A percentile compares a stretch with the other conserved stretches of the same genome.
phyloP scores from a whole-genome alignment of 2,888 invertebrate species.

The Baccha elongata region DNA sequence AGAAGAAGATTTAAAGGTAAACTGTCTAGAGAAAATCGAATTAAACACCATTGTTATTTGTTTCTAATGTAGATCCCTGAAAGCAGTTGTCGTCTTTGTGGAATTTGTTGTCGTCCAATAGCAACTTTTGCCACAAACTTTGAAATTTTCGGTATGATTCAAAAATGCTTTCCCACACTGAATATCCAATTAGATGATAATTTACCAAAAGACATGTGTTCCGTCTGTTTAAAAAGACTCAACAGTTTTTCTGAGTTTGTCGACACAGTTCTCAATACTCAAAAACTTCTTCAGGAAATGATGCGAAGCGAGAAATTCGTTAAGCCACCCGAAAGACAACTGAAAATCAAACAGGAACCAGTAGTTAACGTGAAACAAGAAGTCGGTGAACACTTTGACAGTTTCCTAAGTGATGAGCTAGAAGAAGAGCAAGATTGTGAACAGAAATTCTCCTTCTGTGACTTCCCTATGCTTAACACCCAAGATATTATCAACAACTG shows the following conservation, averaged over 20 bases:
- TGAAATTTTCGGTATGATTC: constrained; percentile 81
- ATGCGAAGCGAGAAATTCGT: constrained; percentile 75
- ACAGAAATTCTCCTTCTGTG: constrained; percentile 80
- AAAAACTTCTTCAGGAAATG: constrained; percentile 78
- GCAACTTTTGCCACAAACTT: constrained; percentile 80
- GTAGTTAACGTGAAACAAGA: constrained; percentile 81
- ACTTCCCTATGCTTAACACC: constrained; percentile 79
- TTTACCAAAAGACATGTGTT: constrained; percentile 80
- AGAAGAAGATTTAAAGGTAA: constrained; percentile 46
- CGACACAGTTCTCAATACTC: constrained; percentile 80
- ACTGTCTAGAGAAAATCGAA: not conserved
- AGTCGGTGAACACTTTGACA: constrained; percentile 79
- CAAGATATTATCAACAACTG: constrained; percentile 82
- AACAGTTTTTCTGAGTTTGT: constrained; percentile 80
- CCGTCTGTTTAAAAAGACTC: constrained; percentile 77
- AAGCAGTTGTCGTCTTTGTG: constrained; percentile 80
- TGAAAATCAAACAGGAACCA: constrained; percentile 82
- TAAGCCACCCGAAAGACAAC: constrained; percentile 74
- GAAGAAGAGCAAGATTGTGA: constrained; percentile 78
- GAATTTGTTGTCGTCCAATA: constrained; percentile 75
- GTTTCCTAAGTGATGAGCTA: constrained; percentile 78
- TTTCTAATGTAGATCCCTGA: constrained; percentile 31
- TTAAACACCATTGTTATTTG: not conserved
- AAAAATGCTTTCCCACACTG: constrained; percentile 81
- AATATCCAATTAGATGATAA: constrained; percentile 81